A percentile compares a stretch with the other conserved stretches of the same genome.
Conservation (phyloP, 2,888 invertebrate species). For the Liodrosophila aerea region DNA sequence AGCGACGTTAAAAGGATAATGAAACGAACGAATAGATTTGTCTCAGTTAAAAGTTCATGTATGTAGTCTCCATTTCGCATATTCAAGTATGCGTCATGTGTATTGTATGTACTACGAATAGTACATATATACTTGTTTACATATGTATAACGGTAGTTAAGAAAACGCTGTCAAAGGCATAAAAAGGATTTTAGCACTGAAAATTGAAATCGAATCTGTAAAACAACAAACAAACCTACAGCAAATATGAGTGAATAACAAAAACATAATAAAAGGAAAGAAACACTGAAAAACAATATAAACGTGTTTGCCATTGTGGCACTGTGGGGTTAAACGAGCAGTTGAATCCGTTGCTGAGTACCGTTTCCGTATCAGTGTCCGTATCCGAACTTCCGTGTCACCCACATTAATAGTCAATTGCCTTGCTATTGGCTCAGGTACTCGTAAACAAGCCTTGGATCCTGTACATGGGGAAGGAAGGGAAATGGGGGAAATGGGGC, state of each 20-base stretch:
- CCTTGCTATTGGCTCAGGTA: slow-evolving; percentile 16
- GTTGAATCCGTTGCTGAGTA: slow-evolving; percentile 1
- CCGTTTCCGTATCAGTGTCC: slow-evolving; percentile 34
- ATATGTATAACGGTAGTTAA: slow-evolving; percentile 9
- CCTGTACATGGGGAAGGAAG: not conserved
- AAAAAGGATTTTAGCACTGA: slow-evolving; percentile 54
- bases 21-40: no score
- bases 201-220: slow-evolving; percentile 72
- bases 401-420: slow-evolving; percentile 48
- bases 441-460: not conserved
- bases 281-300: slow-evolving; percentile 56
- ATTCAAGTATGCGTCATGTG: no score
- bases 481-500: not conserved
- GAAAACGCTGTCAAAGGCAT: slow-evolving; percentile 1
- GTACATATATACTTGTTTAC: no score
- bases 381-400: slow-evolving; percentile 31
- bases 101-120: no score
- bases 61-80: no score
- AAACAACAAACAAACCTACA: slow-evolving; percentile 42
- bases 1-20: no score
- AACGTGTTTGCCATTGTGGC: slow-evolving; percentile 62
- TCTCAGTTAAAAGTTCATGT: no score
- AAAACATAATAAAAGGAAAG: slow-evolving; percentile 5
- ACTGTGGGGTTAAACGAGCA: slow-evolving; percentile 30
- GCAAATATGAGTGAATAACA: slow-evolving; percentile 18